A percentile compares a stretch with the other conserved stretches of the same genome.
Evolutionary conservation across 2,113 vertebrate genomes (phyloP).

Genomic region (Mustela lutreola): DNA sequence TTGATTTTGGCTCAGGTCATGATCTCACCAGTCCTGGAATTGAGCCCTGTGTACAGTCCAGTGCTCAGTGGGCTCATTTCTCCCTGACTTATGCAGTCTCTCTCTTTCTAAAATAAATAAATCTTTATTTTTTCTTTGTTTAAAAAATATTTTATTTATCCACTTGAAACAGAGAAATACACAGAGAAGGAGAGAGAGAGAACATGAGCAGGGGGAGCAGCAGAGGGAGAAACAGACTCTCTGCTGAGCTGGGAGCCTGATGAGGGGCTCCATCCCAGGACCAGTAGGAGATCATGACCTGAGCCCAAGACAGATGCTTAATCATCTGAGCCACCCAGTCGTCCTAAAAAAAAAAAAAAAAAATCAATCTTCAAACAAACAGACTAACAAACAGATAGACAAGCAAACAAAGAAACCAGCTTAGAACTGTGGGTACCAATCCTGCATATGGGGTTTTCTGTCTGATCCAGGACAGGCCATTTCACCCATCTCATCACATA

Average conservation of each 20-base stretch:
- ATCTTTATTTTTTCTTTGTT: no score
- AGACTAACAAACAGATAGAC: neutral
- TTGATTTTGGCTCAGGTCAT: neutral
- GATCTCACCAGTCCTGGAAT: neutral
- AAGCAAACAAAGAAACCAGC: neutral
- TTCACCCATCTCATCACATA: neutral
- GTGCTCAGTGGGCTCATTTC: neutral
- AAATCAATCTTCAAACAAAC: neutral
- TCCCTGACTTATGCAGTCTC: neutral
- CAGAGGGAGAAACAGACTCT: neutral
- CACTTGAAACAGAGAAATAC: neutral
- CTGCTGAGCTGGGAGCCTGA: neutral
- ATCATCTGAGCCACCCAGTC: neutral
- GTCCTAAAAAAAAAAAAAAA: neutral
- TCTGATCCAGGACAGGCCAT: neutral
- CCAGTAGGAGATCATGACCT: neutral
- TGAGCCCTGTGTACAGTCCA: rapidly evolving
- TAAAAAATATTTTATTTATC: neutral
- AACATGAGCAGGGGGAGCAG: neutral
- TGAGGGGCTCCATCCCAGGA: no score
- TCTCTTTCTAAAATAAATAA: neutral
- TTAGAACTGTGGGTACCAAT: neutral
- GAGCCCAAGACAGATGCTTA: neutral
- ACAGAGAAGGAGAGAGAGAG: neutral
- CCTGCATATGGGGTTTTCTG: neutral